These are phyloP conservation scores for Shinisaurus crocodilurus DNA, from an alignment of 2,113 vertebrate genomes.

Conservation along the genomic window DNA sequence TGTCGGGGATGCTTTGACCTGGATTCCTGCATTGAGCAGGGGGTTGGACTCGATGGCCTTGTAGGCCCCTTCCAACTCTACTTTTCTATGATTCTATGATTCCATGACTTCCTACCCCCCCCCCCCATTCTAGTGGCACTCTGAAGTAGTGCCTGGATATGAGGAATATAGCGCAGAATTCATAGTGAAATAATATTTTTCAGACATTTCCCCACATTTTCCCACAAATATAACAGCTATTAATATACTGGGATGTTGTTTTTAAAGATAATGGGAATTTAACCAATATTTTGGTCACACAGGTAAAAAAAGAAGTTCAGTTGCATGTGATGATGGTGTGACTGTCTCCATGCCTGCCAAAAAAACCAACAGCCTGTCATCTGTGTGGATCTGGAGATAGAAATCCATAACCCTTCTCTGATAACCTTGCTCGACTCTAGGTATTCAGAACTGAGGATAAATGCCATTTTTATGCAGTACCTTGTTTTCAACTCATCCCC, in stretches of 20 bases:
- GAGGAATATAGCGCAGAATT: not conserved
- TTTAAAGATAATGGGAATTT: not conserved
- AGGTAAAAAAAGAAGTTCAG: not conserved
- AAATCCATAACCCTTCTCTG: conserved; percentile 27
- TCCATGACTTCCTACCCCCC: not conserved
- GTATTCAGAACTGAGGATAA: conserved; percentile 53
- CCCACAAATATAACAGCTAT: not conserved
- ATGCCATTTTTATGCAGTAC: conserved; percentile 54
- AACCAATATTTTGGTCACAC: not conserved
- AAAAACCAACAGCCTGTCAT: conserved; percentile 8
- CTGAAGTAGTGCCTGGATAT: not conserved
- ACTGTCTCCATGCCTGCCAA: not conserved
- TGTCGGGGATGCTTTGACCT: no score
- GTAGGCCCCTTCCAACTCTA: no score
- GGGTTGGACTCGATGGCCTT: no score
- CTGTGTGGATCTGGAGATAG: conserved; percentile 38
- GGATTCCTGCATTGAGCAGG: no score
- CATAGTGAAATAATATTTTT: not conserved
- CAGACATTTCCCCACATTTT: not conserved
- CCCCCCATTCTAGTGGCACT: no score
- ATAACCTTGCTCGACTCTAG: conserved; percentile 1
- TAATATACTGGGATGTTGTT: not conserved
- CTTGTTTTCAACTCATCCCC: conserved; percentile 61
- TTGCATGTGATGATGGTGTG: not conserved
- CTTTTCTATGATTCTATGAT: no score